phyloP scores from a whole-genome alignment of 2,113 vertebrate genomes.

The Gallinago paraguaiae region DNA sequence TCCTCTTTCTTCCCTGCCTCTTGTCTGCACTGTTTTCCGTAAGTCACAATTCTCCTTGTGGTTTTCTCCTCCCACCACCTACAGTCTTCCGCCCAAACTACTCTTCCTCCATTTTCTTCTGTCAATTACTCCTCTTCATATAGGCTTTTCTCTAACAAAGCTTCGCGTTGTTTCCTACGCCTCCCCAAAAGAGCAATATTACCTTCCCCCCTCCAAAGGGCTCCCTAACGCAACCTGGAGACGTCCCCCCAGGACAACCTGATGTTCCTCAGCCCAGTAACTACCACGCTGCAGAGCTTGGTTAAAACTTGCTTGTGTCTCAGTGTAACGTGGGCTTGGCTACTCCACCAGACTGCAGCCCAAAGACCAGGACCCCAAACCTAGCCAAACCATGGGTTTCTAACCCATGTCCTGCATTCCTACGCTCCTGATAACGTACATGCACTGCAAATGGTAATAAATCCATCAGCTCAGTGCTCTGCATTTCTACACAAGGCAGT shows the following conservation, averaged over 20 bases:
- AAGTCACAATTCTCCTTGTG: neutral
- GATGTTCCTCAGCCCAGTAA: neutral
- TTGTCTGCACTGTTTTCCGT: neutral
- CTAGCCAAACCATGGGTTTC: neutral
- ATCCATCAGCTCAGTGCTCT: neutral
- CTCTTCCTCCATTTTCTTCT: neutral
- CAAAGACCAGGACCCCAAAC: neutral
- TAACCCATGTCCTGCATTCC: neutral
- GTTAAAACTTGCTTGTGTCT: neutral
- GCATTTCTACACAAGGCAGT: rapidly evolving
- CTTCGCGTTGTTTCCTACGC: neutral
- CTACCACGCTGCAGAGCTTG: rapidly evolving
- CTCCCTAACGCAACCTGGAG: neutral
- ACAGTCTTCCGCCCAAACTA: neutral
- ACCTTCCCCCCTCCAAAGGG: rapidly evolving
- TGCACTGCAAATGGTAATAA: neutral
- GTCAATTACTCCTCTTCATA: neutral
- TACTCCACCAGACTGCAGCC: neutral
- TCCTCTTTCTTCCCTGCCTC: neutral
- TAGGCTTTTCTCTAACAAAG: neutral
- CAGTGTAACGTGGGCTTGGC: rapidly evolving
- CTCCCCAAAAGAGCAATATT: neutral
- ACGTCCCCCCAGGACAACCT: neutral
- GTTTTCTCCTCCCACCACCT: neutral
- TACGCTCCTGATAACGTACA: rapidly evolving